phyloP scores from a whole-genome alignment of 2,113 vertebrate species.

The Pipa parva region DNA sequence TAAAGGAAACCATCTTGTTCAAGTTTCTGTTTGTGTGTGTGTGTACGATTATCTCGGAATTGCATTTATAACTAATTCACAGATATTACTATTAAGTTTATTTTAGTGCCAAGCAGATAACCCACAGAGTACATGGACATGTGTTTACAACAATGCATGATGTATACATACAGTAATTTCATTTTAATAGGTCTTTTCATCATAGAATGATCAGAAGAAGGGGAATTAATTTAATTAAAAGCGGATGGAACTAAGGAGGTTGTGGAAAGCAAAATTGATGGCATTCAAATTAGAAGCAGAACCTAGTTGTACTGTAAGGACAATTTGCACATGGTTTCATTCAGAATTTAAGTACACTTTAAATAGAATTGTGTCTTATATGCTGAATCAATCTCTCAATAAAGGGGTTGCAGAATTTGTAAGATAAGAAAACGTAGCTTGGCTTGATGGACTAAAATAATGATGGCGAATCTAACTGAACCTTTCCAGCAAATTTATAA shows the following conservation, averaged over 20 bases:
- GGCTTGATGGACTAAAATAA: too few relatives aligned
- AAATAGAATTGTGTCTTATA: too few relatives aligned
- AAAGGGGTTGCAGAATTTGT: too few relatives aligned
- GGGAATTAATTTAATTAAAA: constrained; percentile 10
- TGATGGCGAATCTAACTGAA: too few relatives aligned
- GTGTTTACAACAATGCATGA: background rate
- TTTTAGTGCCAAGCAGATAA: background rate
- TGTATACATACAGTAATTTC: background rate
- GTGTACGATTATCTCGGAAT: background rate
- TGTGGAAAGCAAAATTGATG: background rate
- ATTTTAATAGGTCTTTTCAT: background rate
- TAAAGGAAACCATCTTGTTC: constrained; percentile 2
- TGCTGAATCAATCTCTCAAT: too few relatives aligned
- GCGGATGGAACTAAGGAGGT: constrained; percentile 3
- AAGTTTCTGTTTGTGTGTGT: background rate
- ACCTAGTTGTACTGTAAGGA: background rate
- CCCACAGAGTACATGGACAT: background rate
- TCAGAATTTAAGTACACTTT: background rate
- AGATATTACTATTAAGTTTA: constrained; percentile 2
- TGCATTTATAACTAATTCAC: background rate
- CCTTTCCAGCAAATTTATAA: too few relatives aligned
- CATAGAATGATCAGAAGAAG: constrained; percentile 11
- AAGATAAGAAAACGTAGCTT: too few relatives aligned
- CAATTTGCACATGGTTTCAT: background rate
- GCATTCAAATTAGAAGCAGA: constrained; percentile 16